These are phyloP conservation scores for Polydrusus cervinus DNA, from an alignment of 2,888 invertebrate species.

Conservation along the genomic window DNA sequence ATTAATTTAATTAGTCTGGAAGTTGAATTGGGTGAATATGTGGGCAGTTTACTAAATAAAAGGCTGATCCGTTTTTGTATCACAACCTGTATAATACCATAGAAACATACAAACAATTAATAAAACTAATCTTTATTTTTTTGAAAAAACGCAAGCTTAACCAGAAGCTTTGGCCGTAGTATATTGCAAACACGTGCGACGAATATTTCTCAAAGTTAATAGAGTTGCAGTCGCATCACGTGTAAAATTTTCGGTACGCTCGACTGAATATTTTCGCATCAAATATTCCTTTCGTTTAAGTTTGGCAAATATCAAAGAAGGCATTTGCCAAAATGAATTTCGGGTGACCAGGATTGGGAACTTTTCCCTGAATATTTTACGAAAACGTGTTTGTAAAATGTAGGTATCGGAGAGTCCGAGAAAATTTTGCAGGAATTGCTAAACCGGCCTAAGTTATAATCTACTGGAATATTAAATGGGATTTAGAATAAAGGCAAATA, in stretches of 20 bases:
- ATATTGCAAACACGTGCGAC: conserved; percentile 40
- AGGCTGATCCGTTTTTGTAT: too few relatives aligned
- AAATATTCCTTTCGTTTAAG: conserved; percentile 46
- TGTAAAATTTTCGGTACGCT: conserved; percentile 46
- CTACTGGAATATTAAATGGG: too few relatives aligned
- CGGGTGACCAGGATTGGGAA: conserved; percentile 14
- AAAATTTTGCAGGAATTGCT: neutral
- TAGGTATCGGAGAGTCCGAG: conserved; percentile 1
- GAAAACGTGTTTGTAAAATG: conserved; percentile 8
- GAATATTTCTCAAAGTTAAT: conserved; percentile 45
- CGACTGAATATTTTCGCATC: conserved; percentile 47
- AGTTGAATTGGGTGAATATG: too few relatives aligned
- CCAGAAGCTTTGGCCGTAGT: conserved; percentile 33
- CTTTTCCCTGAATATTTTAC: conserved; percentile 18
- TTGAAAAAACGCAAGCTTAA: conserved; percentile 33
- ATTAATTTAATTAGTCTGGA: too few relatives aligned
- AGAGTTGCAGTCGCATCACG: conserved; percentile 48
- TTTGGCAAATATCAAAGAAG: conserved; percentile 29
- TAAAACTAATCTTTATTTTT: neutral
- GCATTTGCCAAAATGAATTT: conserved; percentile 30
- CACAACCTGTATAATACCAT: too few relatives aligned
- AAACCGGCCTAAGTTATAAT: neutral
- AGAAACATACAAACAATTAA: too few relatives aligned
- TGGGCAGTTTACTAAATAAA: too few relatives aligned
- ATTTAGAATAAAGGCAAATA: too few relatives aligned